phyloP scores from a whole-genome alignment of 2,113 vertebrate genomes.

The Fulmarus glacialis region DNA sequence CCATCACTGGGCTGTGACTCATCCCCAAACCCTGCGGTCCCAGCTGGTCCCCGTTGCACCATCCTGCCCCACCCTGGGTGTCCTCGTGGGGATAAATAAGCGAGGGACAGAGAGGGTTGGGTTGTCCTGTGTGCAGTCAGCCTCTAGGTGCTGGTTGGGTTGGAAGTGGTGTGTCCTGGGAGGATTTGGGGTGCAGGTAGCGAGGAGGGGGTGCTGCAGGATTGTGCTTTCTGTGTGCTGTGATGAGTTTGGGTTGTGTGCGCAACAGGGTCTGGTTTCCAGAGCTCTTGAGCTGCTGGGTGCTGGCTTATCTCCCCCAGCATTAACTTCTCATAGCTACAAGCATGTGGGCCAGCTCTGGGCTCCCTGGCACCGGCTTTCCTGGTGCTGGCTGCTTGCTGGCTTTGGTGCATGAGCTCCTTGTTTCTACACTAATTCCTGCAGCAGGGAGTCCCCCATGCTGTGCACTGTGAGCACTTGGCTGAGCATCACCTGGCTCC shows the following conservation, averaged over 20 bases:
- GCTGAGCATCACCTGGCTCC: not conserved
- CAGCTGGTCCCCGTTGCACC: not conserved
- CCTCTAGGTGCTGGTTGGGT: not conserved
- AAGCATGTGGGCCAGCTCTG: not conserved
- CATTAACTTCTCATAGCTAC: fast-evolving
- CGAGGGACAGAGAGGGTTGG: fast-evolving
- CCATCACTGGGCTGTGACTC: not conserved
- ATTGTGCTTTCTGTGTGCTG: fast-evolving
- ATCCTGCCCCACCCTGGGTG: not conserved
- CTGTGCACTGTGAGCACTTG: fast-evolving
- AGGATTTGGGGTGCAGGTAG: not conserved
- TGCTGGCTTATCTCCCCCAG: not conserved
- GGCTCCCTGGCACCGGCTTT: not conserved
- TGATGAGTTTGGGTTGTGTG: not conserved
- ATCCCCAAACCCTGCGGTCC: not conserved
- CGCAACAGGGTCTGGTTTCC: not conserved
- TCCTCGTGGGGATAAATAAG: not conserved
- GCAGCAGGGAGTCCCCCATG: not conserved
- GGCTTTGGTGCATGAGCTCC: not conserved
- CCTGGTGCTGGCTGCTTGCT: not conserved
- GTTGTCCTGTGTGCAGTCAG: not conserved
- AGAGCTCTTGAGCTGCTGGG: not conserved
- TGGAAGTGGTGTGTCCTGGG: not conserved
- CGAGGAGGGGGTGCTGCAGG: not conserved
- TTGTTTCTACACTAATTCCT: not conserved